Percentiles rank a stretch among this genome's conserved stretches.
These are phyloP conservation scores for Ditula angustiorana DNA, from an alignment of 2,888 invertebrate species.

Conservation along the genomic window DNA sequence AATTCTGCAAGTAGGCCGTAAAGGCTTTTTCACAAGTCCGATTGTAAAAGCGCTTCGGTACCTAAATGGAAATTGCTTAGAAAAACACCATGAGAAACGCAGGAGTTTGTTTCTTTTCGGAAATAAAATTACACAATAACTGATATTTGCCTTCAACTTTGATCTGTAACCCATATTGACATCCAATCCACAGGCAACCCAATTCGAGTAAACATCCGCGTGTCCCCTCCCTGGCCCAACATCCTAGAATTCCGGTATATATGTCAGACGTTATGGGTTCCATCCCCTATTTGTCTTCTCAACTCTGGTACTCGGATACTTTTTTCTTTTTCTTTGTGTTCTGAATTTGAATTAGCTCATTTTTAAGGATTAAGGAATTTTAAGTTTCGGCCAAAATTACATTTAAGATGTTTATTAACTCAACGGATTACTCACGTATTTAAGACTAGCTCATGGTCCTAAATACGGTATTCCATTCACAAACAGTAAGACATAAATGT, in stretches of 20 bases:
- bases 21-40: no score
- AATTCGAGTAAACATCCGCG: neutral
- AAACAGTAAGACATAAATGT: no score
- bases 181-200: neutral
- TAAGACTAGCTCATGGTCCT: no score
- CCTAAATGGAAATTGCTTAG: no score
- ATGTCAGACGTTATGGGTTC: slow-evolving; percentile 26
- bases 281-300: slow-evolving; percentile 37
- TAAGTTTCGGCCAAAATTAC: neutral
- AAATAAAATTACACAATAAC: no score
- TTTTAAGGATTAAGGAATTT: neutral
- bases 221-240: slow-evolving; percentile 7
- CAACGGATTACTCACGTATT: no score
- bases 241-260: slow-evolving; percentile 25
- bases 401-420: neutral
- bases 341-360: slow-evolving; percentile 14
- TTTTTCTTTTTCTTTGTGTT: slow-evolving; percentile 30
- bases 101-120: no score
- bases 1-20: no score
- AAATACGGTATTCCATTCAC: no score
- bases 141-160: neutral
- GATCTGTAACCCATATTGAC: neutral
- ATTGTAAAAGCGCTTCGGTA: no score
- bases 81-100: no score
- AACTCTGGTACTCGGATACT: slow-evolving; percentile 13